A percentile compares a stretch with the other conserved stretches of the same genome.
Evolutionary conservation across 2,113 vertebrate genomes (phyloP).

Genomic region (Ramphastos sulfuratus): DNA sequence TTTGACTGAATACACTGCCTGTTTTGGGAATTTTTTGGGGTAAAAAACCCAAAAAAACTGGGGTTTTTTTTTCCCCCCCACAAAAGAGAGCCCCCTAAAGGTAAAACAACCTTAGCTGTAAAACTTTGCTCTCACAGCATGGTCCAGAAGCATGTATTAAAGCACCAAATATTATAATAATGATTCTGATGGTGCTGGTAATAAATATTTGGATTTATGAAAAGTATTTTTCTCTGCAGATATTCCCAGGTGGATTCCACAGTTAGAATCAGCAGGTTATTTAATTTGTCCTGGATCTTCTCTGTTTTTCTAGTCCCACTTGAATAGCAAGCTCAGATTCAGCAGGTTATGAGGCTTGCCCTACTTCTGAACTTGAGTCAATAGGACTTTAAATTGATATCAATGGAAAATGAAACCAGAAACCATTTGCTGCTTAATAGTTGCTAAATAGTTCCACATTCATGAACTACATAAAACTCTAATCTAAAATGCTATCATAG

Average conservation of each 20-base stretch:
- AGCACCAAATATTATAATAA: not conserved
- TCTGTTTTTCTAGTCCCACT: slow-evolving; percentile 26
- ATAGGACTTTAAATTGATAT: not conserved
- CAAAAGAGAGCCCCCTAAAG: not conserved
- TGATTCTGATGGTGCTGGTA: not conserved
- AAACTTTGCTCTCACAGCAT: not conserved
- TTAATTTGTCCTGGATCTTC: slow-evolving; percentile 31
- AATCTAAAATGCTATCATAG: not conserved
- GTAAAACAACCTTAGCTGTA: not conserved
- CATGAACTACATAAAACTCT: not conserved
- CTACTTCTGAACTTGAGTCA: slow-evolving; percentile 38
- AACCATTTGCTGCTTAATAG: not conserved
- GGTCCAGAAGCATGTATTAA: not conserved
- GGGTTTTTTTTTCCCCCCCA: no score
- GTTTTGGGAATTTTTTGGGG: not conserved
- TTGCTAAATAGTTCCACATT: not conserved
- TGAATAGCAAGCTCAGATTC: slow-evolving; percentile 33
- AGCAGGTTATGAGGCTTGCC: slow-evolving; percentile 43
- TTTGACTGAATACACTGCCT: not conserved
- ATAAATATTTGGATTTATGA: not conserved
- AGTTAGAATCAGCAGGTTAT: slow-evolving; percentile 38
- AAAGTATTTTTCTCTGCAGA: not conserved
- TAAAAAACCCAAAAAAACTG: no score
- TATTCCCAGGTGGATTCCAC: not conserved
- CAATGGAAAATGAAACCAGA: slow-evolving; percentile 13